These are phyloP conservation scores for Salvelinus sp. DNA, from an alignment of 2,113 vertebrate species.

Conservation along the genomic window DNA sequence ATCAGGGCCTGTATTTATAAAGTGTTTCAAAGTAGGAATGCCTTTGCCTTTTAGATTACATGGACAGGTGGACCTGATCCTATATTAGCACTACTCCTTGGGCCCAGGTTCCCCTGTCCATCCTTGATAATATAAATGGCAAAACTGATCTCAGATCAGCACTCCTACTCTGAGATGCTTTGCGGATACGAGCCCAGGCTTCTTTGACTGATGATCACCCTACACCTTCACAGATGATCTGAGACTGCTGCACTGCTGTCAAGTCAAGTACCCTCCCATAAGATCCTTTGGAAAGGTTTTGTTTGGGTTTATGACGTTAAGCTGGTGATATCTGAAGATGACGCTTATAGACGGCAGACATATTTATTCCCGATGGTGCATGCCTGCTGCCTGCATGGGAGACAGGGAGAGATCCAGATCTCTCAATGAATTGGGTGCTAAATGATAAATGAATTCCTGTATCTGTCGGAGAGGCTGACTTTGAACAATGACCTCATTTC, in stretches of 20 bases:
- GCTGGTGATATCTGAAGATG: constrained; percentile 57
- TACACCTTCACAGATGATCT: constrained; percentile 30
- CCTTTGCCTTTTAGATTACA: no score
- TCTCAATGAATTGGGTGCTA: constrained; percentile 43
- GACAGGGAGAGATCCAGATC: constrained; percentile 58
- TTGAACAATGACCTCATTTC: constrained; percentile 52
- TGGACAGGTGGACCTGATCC: no score
- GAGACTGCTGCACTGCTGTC: not conserved
- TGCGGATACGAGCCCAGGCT: not conserved
- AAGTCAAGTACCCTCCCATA: constrained; percentile 46
- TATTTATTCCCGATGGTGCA: constrained; percentile 56
- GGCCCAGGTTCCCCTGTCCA: no score
- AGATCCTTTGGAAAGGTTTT: constrained; percentile 32
- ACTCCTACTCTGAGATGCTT: not conserved
- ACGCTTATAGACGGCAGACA: constrained; percentile 36
- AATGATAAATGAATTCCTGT: constrained; percentile 65
- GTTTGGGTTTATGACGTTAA: constrained; percentile 30
- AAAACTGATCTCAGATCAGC: no score
- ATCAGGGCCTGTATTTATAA: no score
- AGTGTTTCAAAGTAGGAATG: no score
- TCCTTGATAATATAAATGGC: no score
- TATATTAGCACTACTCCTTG: no score
- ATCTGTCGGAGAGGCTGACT: constrained; percentile 54
- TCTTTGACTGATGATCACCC: no score
- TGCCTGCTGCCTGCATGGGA: constrained; percentile 48